Evolutionary conservation across 2,888 invertebrate species (phyloP), one percentile per base, ranked within the genome.

Genomic region (Drosophila seclusa): DNA sequence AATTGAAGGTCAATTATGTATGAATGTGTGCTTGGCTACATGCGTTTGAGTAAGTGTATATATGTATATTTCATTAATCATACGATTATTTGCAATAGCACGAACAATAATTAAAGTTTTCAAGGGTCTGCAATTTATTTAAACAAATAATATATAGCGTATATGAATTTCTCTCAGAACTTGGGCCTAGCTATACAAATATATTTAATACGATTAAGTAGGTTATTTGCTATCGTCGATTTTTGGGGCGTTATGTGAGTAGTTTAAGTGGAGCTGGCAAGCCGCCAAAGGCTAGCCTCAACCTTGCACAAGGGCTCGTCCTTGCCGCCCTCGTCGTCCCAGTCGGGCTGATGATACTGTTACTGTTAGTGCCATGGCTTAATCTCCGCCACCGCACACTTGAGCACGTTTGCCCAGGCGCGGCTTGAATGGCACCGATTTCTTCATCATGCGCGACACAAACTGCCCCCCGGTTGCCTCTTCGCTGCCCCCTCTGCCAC

Each of bases 391-490:
- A 64, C 73, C 76, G 77, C 88, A 89, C 77, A 89, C 78, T 85
- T 91, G 91, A 70, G 90, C 90, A 74, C 92, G 90, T 80, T 92
- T 92, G 64, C 94, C 94, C 79, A 94, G 90, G 85, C 94, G 91
- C 71, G 94, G 93, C 76, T 92, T 93, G 90, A 93, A 94, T 65
- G 93, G 93, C 70, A 92, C 92, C 67, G 93, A 92, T 81, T 94
- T 93, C 88, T 94, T 93, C 55, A 93, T 94, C 77, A 94, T 82
- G 80, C 94, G 92, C 68, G 94, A 93, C 62, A 94, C 92, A 83
- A 94, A 94, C 73, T 94, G 94, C 58, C 94, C 93, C 62, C 75
- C 68, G 66, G 73, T 69, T 73, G 77, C 58, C 75, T 83, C 82
- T 60, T 83, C 76, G 54, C 64, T 63, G 65, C 68, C 64, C 58